Base-by-base conservation (phyloP, 2,797 vertebrate genomes). In the Pseudochromis fuscus region DNA sequence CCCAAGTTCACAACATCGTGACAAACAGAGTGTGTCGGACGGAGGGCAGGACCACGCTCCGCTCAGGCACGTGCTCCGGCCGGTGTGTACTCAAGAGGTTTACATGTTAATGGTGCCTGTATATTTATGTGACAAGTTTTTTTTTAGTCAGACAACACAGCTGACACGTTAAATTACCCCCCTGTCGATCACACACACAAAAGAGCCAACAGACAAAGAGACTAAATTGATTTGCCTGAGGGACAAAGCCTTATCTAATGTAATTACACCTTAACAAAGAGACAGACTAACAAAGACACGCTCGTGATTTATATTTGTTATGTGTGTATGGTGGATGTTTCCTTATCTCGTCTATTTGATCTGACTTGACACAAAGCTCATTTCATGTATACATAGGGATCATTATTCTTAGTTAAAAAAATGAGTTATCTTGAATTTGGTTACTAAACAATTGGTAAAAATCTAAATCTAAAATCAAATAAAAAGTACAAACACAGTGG, bases 191-290 rank as follows among this genome's bases (percentile, higher is more conserved):
- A 81, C 65, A 77, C 30, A 55, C 52, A 92, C 83, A 89, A 89
- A 83, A 84, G 84, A 72, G 35, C 37, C 19, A 42, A 48, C 73
- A 81, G 67, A 91, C 81, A 87, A 89, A 87, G 77, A 46, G 21
- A 59, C 25, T 63, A 30, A 77, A 81, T 68, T 81, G 70, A 90
- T 87, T 50, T 67, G 55, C 73, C 48, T 27, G 57, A 75, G n/a
- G 68, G 46, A 67, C 49, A 73, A 76, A 67, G 58, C 71, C 66
- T 67, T 60, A 72, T 82, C 76, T 82, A 90, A 92, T 89, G 55
- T 67, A 88, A 90, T 91, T 84, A 82, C 71, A 77, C 28, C 61
- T 67, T 67, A 82, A 88, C 84, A 88, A 89, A 91, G 72, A 79
- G 10, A 30, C 68, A 7, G 56, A 73, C 76, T 38, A 55, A 87